These are phyloP conservation scores for Erebia epiphron DNA, from an alignment of 2,888 invertebrate species.

Conservation along the genomic window DNA sequence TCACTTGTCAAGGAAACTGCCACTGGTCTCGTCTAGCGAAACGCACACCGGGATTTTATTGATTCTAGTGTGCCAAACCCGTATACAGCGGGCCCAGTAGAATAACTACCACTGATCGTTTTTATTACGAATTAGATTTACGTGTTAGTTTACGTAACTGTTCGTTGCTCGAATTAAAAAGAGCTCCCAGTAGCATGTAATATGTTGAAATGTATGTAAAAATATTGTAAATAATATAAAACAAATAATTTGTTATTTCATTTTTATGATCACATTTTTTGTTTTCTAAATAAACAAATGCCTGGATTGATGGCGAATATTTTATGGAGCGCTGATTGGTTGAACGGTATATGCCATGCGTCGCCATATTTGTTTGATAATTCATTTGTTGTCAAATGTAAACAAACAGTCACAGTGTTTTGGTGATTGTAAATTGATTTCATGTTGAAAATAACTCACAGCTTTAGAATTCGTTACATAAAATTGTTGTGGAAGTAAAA, in stretches of 20 bases:
- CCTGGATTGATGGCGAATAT: slow-evolving; percentile 41
- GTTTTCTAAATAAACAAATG: slow-evolving; percentile 49
- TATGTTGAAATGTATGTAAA: slow-evolving; percentile 82
- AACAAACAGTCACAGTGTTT: too few relatives aligned
- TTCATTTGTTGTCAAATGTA: too few relatives aligned
- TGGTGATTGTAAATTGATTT: too few relatives aligned
- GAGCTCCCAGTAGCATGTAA: slow-evolving; percentile 82
- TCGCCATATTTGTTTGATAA: too few relatives aligned
- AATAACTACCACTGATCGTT: slow-evolving; percentile 75
- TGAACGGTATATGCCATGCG: too few relatives aligned
- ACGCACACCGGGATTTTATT: slow-evolving; percentile 77
- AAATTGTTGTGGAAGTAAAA: too few relatives aligned
- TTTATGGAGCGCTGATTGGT: too few relatives aligned
- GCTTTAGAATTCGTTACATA: too few relatives aligned
- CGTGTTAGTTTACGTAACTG: slow-evolving; percentile 82
- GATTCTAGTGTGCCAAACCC: slow-evolving; percentile 75
- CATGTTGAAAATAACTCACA: too few relatives aligned
- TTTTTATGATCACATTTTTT: slow-evolving; percentile 59
- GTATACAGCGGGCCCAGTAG: slow-evolving; percentile 69
- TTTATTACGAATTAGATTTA: slow-evolving; percentile 82
- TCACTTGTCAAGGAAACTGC: slow-evolving; percentile 68
- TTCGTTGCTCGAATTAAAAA: slow-evolving; percentile 83
- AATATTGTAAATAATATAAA: slow-evolving; percentile 80
- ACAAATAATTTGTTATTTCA: slow-evolving; percentile 73
- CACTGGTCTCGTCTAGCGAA: slow-evolving; percentile 66